Percentiles rank a stretch among this genome's conserved stretches.
phyloP scores from a whole-genome alignment of 2,113 vertebrate genomes.

The Protobothrops flavoviridis region DNA sequence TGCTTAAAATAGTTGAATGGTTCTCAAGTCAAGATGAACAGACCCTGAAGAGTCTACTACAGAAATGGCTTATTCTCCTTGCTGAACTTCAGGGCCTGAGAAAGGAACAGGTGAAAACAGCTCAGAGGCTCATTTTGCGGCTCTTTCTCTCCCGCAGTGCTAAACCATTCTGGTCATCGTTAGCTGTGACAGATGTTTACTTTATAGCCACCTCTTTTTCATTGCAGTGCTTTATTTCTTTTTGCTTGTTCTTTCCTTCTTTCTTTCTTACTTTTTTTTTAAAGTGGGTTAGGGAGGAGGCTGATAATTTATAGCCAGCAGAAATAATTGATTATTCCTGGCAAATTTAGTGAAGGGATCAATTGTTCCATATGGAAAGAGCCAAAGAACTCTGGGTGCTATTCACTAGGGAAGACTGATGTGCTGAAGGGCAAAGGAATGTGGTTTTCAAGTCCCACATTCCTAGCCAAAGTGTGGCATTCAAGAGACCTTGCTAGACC shows the following conservation, averaged over 20 bases:
- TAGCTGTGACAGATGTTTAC: constrained; percentile 62
- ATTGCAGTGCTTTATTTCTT: constrained; percentile 63
- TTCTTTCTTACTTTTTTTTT: background rate
- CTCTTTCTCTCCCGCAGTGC: constrained; percentile 49
- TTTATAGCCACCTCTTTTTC: constrained; percentile 65
- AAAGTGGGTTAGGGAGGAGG: fast-evolving
- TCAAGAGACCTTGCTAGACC: constrained; percentile 29
- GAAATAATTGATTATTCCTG: constrained; percentile 72
- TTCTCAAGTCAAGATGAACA: background rate
- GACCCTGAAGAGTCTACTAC: fast-evolving
- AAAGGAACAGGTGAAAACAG: constrained; percentile 55
- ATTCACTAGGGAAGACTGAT: constrained; percentile 76
- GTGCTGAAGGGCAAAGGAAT: constrained; percentile 71
- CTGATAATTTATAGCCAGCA: constrained; percentile 70
- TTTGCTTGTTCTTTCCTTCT: constrained; percentile 34
- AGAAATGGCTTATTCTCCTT: background rate
- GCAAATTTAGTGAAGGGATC: constrained; percentile 75
- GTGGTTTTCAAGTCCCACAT: constrained; percentile 73
- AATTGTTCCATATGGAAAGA: constrained; percentile 77
- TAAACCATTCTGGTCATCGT: constrained; percentile 51
- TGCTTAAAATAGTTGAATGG: background rate
- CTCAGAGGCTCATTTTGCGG: constrained; percentile 35
- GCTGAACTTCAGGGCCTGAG: constrained; percentile 18
- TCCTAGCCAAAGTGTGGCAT: constrained; percentile 69
- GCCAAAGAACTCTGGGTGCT: constrained; percentile 66